Conservation (phyloP, 2,797 vertebrate species). For the Lates japonicus region DNA sequence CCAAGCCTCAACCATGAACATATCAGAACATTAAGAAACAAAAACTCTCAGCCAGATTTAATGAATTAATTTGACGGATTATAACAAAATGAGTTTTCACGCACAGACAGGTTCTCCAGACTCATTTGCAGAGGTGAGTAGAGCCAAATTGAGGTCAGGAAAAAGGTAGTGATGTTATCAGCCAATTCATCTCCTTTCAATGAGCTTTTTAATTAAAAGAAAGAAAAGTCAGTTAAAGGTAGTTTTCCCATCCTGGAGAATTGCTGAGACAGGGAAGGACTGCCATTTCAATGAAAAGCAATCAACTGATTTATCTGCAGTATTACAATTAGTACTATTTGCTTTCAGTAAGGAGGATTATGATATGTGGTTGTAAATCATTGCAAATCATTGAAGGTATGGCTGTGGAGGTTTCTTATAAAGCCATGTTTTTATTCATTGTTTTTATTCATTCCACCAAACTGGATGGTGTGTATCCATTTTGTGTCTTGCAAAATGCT, state of each 20-base stretch:
- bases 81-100: slow-evolving; percentile 70
- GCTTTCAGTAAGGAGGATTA: slow-evolving; percentile 19
- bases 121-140: slow-evolving; percentile 72
- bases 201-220: slow-evolving; percentile 77
- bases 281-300: slow-evolving; percentile 28
- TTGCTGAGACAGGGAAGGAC: slow-evolving; percentile 39
- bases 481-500: too few species aligned
- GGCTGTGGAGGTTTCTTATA: too few species aligned
- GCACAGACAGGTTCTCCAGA: slow-evolving; percentile 61
- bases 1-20: slow-evolving; percentile 12
- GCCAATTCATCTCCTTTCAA: slow-evolving; percentile 72
- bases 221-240: slow-evolving; percentile 59
- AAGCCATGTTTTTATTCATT: too few species aligned
- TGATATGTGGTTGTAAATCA: not conserved
- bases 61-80: slow-evolving; percentile 70
- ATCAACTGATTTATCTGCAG: slow-evolving; percentile 58
- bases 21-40: slow-evolving; percentile 44
- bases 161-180: slow-evolving; percentile 72
- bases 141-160: slow-evolving; percentile 76
- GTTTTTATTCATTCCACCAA: too few species aligned
- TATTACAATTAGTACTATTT: slow-evolving; percentile 49
- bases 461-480: too few species aligned
- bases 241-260: slow-evolving; percentile 38
- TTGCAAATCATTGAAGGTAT: too few species aligned
- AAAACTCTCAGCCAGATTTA: slow-evolving; percentile 50